A percentile compares a stretch with the other conserved stretches of the same genome.
Conservation (phyloP, 2,113 vertebrate genomes). For the Paracanthobrama guichenoti region DNA sequence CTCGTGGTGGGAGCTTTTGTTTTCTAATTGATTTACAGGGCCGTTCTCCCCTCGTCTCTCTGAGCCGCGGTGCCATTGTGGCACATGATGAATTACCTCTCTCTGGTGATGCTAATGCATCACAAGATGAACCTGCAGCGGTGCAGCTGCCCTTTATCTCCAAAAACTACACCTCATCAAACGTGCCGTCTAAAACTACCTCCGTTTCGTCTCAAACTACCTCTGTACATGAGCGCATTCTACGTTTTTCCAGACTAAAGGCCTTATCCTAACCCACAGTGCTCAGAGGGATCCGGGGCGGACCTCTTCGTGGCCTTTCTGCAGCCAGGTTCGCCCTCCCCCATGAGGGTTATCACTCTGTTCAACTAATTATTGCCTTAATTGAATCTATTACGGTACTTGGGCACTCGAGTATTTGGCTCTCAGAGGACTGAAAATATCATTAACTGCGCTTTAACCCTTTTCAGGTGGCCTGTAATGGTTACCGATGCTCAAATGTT, state of each 20-base stretch:
- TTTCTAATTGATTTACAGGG: conserved; percentile 88
- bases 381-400: conserved; percentile 51
- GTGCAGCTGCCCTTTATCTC: conserved; percentile 37
- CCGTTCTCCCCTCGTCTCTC: conserved; percentile 77
- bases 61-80: conserved; percentile 76
- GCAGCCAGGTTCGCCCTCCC: neutral
- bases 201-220: neutral
- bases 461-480: conserved; percentile 41
- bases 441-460: conserved; percentile 45
- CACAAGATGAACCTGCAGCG: conserved; percentile 65
- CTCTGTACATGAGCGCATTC: too few relatives aligned
- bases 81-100: conserved; percentile 81
- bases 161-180: conserved; percentile 50
- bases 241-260: neutral
- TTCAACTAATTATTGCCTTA: conserved; percentile 55
- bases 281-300: neutral
- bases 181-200: conserved; percentile 28
- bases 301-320: conserved; percentile 19
- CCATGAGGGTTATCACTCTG: conserved; percentile 27
- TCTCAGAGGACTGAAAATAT: conserved; percentile 45
- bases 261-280: neutral
- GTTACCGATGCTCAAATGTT: neutral
- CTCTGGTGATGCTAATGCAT: conserved; percentile 80
- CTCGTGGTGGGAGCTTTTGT: conserved; percentile 82
- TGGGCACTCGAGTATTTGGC: conserved; percentile 15